Evolutionary conservation across 53 echinoderm and acorn worm species (phyloP), one percentile per base, ranked within the genome.

Genomic region (Glandiceps talaboti): DNA sequence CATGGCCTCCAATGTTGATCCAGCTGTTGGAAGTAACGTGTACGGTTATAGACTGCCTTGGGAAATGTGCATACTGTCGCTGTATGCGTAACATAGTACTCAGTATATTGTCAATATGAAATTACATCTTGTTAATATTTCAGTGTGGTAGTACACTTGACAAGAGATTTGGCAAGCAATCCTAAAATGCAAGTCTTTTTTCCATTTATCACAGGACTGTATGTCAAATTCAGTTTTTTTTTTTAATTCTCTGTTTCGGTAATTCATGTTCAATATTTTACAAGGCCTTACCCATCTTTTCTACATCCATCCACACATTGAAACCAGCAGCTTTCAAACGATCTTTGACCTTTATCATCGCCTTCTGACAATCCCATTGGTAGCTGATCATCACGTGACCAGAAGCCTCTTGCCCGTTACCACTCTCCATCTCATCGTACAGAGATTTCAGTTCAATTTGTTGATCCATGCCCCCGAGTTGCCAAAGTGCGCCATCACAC

Each of bases 231-330:
- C n/a, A n/a, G n/a, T n/a, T n/a, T n/a, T n/a, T n/a, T n/a, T n/a
- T n/a, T n/a, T n/a, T n/a, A n/a, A n/a, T n/a, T n/a, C n/a, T n/a
- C n/a, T n/a, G n/a, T n/a, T n/a, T n/a, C n/a, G n/a, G n/a, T n/a
- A n/a, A n/a, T n/a, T n/a, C n/a, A n/a, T n/a, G n/a, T n/a, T n/a
- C n/a, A n/a, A n/a, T n/a, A n/a, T n/a, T n/a, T n/a, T n/a, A n/a
- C n/a, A 76, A 31, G 28, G 25, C 29, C 87, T 74, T 81, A 93
- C 93, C 88, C 88, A 93, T 93, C 30, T 90, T 32, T 27, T 93
- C 93, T 0, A 92, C 83, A 45, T 92, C 93, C 93, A 93, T 93
- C 93, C 93, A 93, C n/a, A 93, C 93, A 27, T 88, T 93, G 82
- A 84, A 93, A 10, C 93, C 93, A 28, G 87, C 88, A 20, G 83